Evolutionary conservation across 1,140 invertebrate genomes (phyloP), one percentile per base, ranked within the genome.

Genomic region (Drosophila carrolli): DNA sequence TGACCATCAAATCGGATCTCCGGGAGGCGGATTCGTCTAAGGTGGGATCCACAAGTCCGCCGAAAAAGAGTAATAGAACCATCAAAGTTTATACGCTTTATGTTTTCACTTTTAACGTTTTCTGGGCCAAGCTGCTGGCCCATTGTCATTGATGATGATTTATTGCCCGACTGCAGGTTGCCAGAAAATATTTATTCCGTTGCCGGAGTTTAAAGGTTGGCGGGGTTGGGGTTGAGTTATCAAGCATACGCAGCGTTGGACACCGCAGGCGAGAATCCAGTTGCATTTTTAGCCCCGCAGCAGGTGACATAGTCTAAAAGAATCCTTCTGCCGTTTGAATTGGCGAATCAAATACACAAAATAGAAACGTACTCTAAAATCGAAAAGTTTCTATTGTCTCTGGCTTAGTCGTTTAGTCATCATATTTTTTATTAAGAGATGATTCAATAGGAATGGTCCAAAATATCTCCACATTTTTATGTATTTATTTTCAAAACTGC

Each of bases 81-180:
- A 74, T 74, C 43, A 73, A 73, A 61, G 68, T 61, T 73, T 54
- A 61, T 53, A 40, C 55, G 56, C 41, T 70, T 58, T 50, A 50
- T 70, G 65, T 71, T 72, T 72, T 72, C 51, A 71, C 51, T 50
- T 71, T 71, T 71, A 50, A 38, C 65, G 67, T 19, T 40, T 14
- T 16, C 38, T 6, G 37, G 14, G 60, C 47, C 29, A 10, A 44
- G 10, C 27, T 5, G 41, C 7, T n/a, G 13, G 14, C n/a, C 40
- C 66, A 41, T 32, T 73, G 70, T 73, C 70, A 73, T 53, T 60
- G 70, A 48, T 73, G 70, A 73, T 73, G 70, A 73, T 73, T 73
- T 73, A 73, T 73, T 73, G 68, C 40, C 29, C 14, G 43, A 35
- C 67, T 70, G 67, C 67, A 71, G 50, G 51, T 37, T 47, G 37